Evolutionary conservation across 2,888 invertebrate species (phyloP), one percentile per base, ranked within the genome.

Genomic region (Tryphoninae sp.): DNA sequence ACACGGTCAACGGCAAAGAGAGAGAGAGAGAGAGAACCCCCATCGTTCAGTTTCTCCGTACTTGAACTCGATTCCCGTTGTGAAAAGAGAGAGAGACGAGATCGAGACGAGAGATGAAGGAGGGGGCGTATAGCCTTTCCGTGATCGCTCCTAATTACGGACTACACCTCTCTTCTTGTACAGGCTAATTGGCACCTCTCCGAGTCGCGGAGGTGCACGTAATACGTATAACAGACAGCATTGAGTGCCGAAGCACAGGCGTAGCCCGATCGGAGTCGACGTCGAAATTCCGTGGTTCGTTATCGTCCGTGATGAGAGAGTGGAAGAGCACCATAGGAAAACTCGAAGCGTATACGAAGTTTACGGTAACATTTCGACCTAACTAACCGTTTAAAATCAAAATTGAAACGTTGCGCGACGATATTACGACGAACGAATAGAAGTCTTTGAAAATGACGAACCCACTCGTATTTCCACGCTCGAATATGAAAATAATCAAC

Each of bases 81-180:
- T 53, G 16, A 33, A 45, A 13, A 45, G 45, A 45, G 45, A 45
- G 45, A 45, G 45, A 45, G 45, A 45, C 13, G 45, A 45, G 45
- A 45, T 11, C 2, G 45, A 45, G 45, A 45, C 6, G 45, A 45
- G 11, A 45, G 13, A 45, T 22, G 40, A 19, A 22, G 19, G 67
- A 23, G 26, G 26, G 42, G 13, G 33, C 33, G 59, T 55, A 45
- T 64, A 23, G 42, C 42, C 73, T 68, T 76, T 76, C 68, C 76
- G 59, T 42, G 76, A 76, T 68, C 75, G 49, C 16, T 61, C 61
- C 61, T 76, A 76, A 76, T 76, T 76, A 76, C 76, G 33, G 61
- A 19, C 61, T 62, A 76, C 62, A 64, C 76, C 69, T 69, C 55
- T 13, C 58, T 53, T n/a, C 76, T 62, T 77, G 62, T 62, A 49